Conservation (phyloP, 2,888 invertebrate genomes). For the Xylocampa areola region DNA sequence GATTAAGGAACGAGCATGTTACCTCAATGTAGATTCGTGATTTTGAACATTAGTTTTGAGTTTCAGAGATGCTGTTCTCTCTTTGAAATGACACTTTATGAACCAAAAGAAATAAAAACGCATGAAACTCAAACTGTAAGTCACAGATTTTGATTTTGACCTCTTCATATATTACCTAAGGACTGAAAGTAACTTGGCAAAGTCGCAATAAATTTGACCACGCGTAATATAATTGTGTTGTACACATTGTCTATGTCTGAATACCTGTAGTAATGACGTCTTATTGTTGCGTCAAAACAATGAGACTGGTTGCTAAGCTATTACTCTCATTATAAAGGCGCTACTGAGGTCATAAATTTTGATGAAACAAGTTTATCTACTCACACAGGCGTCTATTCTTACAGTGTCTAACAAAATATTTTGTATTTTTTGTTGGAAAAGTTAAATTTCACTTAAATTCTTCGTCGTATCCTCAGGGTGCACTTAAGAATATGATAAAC, state of each 20-base stretch:
- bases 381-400: conserved; percentile 1
- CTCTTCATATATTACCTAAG: background rate
- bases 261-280: conserved; percentile 14
- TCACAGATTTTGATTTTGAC: too few relatives aligned
- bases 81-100: too few relatives aligned
- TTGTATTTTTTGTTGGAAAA: background rate
- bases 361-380: conserved; percentile 4
- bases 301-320: background rate
- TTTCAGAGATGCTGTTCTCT: too few relatives aligned
- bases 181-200: background rate
- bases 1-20: too few relatives aligned
- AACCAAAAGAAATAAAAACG: too few relatives aligned
- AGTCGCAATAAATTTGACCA: too few relatives aligned
- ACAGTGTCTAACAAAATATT: conserved; percentile 1
- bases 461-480: background rate
- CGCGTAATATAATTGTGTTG: conserved; percentile 7
- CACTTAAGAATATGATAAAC: conserved; percentile 18
- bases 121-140: too few relatives aligned
- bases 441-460: conserved; percentile 1
- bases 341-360: conserved; percentile 2
- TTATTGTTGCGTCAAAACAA: conserved; percentile 8
- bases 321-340: conserved; percentile 8
- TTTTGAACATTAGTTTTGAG: too few relatives aligned
- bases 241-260: conserved; percentile 8
- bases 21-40: too few relatives aligned